phyloP scores from a whole-genome alignment of 2,113 vertebrate species.

The Agelaius tricolor region DNA sequence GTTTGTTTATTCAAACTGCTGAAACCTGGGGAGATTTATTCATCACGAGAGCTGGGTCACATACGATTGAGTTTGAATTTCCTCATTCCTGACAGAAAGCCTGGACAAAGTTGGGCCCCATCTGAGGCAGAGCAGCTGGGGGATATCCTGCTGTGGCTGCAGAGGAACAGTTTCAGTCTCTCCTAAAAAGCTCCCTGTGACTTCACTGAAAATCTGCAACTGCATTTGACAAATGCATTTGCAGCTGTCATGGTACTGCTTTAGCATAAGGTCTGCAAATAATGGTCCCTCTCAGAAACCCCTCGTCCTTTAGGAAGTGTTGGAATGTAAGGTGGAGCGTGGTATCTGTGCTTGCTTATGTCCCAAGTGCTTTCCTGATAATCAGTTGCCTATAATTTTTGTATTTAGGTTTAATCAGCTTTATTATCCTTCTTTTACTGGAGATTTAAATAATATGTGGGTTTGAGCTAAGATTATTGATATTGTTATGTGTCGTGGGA shows the following conservation, averaged over 20 bases:
- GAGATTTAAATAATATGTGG: constrained; percentile 9
- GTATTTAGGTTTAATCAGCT: constrained; percentile 29
- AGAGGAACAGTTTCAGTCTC: not conserved
- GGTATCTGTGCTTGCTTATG: not conserved
- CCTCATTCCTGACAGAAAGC: not conserved
- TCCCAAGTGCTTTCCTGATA: not conserved
- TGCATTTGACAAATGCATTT: not conserved
- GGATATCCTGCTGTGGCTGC: not conserved
- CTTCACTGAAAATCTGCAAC: not conserved
- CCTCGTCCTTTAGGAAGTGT: not conserved
- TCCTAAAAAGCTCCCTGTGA: not conserved
- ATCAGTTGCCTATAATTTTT: not conserved
- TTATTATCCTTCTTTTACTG: constrained; percentile 11
- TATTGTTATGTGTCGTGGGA: not conserved
- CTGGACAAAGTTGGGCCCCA: not conserved
- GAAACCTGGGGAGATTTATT: not conserved
- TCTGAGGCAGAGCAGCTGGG: not conserved
- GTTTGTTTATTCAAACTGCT: constrained; percentile 59
- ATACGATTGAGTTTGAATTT: not conserved
- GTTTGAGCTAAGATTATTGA: constrained; percentile 11
- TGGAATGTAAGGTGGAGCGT: not conserved
- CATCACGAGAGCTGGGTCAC: constrained; percentile 14
- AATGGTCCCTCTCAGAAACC: not conserved
- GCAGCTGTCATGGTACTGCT: not conserved
- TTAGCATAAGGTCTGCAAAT: not conserved